Conservation (phyloP, 2,888 invertebrate genomes). For the Drosophila meridiana region DNA sequence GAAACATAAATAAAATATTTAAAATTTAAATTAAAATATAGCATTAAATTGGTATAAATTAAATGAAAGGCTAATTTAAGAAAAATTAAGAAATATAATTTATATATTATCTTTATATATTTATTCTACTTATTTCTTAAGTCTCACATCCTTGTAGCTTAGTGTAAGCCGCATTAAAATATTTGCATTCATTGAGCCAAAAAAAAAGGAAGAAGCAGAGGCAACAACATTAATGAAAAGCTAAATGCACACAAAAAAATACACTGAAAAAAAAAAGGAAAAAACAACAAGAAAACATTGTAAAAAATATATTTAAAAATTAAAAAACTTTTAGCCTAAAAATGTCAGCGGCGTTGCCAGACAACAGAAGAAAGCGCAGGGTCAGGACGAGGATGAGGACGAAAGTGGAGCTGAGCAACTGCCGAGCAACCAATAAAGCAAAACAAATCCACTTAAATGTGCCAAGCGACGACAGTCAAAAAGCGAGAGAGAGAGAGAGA, state of each 20-base stretch:
- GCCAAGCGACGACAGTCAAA: slow-evolving; percentile 65
- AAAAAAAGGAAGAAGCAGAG: not conserved
- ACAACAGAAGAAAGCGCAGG: slow-evolving; percentile 29
- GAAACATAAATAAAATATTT: no score
- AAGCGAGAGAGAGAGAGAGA: slow-evolving; percentile 7
- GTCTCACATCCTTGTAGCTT: not conserved
- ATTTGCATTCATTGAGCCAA: slow-evolving; percentile 16
- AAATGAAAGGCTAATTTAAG: no score
- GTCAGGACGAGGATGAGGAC: not conserved
- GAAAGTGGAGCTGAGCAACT: slow-evolving; percentile 56
- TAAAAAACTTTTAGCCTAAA: slow-evolving; percentile 67
- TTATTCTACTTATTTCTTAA: not conserved
- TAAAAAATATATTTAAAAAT: slow-evolving; percentile 63
- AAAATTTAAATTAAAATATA: no score
- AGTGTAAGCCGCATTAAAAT: slow-evolving; percentile 14
- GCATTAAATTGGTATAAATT: no score
- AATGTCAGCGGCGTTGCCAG: slow-evolving; percentile 59
- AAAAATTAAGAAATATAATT: no score
- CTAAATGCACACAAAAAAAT: slow-evolving; percentile 28
- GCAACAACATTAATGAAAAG: slow-evolving; percentile 38
- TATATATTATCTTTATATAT: no score
- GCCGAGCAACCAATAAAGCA: slow-evolving; percentile 80
- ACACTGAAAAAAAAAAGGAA: not conserved
- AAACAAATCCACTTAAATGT: slow-evolving; percentile 83
- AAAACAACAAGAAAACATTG: slow-evolving; percentile 36